Evolutionary conservation across 53 echinoderm and acorn worm genomes (phyloP).

Genomic region (Henricia sp.): DNA sequence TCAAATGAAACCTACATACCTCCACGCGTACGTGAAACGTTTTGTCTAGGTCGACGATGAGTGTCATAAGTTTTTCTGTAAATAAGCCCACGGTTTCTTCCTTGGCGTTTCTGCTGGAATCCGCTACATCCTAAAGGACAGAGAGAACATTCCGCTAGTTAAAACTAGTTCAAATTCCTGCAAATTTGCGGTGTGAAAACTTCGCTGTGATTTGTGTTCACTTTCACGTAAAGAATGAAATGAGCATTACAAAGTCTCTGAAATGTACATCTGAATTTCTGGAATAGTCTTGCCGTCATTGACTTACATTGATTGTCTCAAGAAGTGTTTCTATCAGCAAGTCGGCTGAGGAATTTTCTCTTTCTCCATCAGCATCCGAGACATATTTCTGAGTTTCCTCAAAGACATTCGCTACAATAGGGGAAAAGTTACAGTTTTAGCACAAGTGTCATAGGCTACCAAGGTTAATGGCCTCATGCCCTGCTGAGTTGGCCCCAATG

Average conservation of each 20-base stretch:
- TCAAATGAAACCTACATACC: constrained; percentile 47
- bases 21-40: constrained; percentile 78
- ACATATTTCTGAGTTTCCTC: constrained; percentile 51
- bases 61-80: constrained; percentile 67
- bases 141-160: no score
- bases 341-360: constrained; percentile 47
- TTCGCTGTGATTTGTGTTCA: no score
- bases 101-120: constrained; percentile 63
- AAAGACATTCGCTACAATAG: constrained; percentile 58
- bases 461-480: no score
- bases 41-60: constrained; percentile 45
- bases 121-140: constrained; percentile 75
- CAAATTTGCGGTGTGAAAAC: no score
- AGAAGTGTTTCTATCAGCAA: constrained; percentile 71
- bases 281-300: no score
- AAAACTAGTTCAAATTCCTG: no score
- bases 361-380: constrained; percentile 28
- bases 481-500: no score
- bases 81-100: constrained; percentile 59
- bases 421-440: no score
- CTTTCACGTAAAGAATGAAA: no score
- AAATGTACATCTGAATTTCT: no score
- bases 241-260: no score
- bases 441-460: no score
- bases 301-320: constrained; percentile 81